Evolutionary conservation across 2,113 vertebrate genomes (phyloP).

Genomic region (Rhinopithecus roxellana): DNA sequence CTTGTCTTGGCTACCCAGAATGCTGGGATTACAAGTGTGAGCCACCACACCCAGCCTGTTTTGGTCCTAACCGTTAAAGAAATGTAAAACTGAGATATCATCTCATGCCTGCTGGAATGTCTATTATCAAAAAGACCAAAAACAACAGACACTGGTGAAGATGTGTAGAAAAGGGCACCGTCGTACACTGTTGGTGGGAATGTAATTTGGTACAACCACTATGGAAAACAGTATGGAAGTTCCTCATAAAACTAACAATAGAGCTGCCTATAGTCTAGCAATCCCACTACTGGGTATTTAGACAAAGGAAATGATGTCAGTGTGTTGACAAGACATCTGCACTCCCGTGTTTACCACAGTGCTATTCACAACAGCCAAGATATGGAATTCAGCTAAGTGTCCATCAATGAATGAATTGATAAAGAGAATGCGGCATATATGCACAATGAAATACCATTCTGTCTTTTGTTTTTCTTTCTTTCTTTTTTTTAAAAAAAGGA

Average conservation of each 20-base stretch:
- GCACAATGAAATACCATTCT: too few relatives aligned
- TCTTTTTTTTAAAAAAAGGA: background rate
- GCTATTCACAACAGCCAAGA: background rate
- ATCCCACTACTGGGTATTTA: background rate
- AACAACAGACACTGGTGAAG: background rate
- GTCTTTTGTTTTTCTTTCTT: background rate
- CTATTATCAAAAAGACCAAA: background rate
- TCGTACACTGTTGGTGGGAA: background rate
- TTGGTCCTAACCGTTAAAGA: background rate
- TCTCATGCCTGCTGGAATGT: too few relatives aligned
- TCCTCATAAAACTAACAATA: background rate
- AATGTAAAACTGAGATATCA: background rate
- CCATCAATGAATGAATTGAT: fast-evolving
- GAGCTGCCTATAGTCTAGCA: too few relatives aligned
- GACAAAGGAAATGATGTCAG: background rate
- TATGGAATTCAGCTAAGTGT: background rate
- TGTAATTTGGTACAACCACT: background rate
- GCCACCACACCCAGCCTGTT: too few relatives aligned
- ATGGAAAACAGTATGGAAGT: background rate
- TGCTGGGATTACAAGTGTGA: too few relatives aligned
- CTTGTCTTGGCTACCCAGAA: too few relatives aligned
- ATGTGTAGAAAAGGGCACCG: background rate
- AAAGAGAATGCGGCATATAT: background rate
- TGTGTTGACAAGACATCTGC: background rate
- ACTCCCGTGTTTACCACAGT: background rate